Evolutionary conservation across 2,113 vertebrate species (phyloP).

Genomic region (Bostrychus sinensis): DNA sequence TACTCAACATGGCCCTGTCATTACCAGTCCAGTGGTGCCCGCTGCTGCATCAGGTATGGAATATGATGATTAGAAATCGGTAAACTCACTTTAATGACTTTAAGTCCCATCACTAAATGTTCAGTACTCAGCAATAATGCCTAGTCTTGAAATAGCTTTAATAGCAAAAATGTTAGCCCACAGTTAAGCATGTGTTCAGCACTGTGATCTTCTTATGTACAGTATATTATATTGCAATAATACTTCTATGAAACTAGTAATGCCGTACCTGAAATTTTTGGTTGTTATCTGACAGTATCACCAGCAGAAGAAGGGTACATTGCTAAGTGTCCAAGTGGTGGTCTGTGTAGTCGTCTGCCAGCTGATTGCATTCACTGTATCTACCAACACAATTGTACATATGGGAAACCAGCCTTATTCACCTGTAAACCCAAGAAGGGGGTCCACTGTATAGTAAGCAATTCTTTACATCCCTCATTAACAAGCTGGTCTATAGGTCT

Average conservation of each 20-base stretch:
- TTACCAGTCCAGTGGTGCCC: slow-evolving; percentile 68
- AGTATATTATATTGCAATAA: no score
- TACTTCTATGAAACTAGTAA: no score
- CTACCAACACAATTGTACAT: slow-evolving; percentile 88
- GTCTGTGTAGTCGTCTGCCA: slow-evolving; percentile 85
- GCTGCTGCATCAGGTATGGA: slow-evolving; percentile 64
- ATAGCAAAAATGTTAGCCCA: no score
- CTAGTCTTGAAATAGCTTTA: no score
- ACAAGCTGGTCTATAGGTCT: background rate
- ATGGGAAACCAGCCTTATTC: slow-evolving; percentile 84
- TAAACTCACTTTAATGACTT: no score
- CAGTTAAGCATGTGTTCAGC: no score
- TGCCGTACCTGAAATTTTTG: no score
- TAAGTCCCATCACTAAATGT: no score
- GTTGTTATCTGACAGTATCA: slow-evolving; percentile 55
- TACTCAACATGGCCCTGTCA: slow-evolving; percentile 64
- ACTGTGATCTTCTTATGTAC: no score
- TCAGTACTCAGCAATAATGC: no score
- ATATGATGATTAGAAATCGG: no score
- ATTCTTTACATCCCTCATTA: background rate
- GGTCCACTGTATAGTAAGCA: slow-evolving; percentile 89
- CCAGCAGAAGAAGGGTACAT: slow-evolving; percentile 53
- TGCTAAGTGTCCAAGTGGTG: slow-evolving; percentile 88
- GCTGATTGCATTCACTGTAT: slow-evolving; percentile 87
- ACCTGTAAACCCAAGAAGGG: slow-evolving; percentile 84